Evolutionary conservation across 2,888 invertebrate genomes (phyloP), one percentile per base, ranked within the genome.

Genomic region (Mongoloraphidia duomilia): DNA sequence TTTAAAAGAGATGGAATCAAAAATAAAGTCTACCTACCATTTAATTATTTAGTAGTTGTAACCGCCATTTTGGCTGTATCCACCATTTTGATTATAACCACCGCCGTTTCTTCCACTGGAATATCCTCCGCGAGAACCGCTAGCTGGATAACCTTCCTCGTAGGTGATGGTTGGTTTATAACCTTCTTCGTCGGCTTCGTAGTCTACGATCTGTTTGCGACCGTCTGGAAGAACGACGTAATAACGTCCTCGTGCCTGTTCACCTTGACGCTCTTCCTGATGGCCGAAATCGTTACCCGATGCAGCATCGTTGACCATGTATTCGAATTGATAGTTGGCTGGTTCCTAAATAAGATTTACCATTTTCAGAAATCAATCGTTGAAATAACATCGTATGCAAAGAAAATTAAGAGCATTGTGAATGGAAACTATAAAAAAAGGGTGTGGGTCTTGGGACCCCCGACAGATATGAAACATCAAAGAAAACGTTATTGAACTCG

Each of bases 281-380:
- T 81, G 81, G 0, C 81, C 81, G 55, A 80, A 81, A 59, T 80
- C 78, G 54, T 77, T 77, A 52, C 78, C 79, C 1, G 77, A 78
- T 35, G 70, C 70, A 8, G 74, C 77, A 50, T 80, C 81, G 54
- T 77, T 73, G 41, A 81, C 81, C 66, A 76, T 76, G 60, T 81
- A 81, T 59, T 79, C 76, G 67, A 80, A 81, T 58, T 72, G 76
- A 67, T 81, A 81, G 69, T 78, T 80, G 11, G 80, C 80, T 45
- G 80, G 81, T 52, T 76, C 80, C 73, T 80, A 60, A 37, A 61
- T 50, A 52, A 41, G 35, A 47, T 41, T 3, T 34, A 39, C 14
- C 14, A 9, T 39, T 14, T 9, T 14, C 8, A 42, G 40, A 49
- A 38, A n/a, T 17, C 11, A 11, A 45, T 46, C 35, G 10, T 35